Base-by-base conservation (phyloP, 2,888 invertebrate genomes). In the Drosophila kuntzei region DNA sequence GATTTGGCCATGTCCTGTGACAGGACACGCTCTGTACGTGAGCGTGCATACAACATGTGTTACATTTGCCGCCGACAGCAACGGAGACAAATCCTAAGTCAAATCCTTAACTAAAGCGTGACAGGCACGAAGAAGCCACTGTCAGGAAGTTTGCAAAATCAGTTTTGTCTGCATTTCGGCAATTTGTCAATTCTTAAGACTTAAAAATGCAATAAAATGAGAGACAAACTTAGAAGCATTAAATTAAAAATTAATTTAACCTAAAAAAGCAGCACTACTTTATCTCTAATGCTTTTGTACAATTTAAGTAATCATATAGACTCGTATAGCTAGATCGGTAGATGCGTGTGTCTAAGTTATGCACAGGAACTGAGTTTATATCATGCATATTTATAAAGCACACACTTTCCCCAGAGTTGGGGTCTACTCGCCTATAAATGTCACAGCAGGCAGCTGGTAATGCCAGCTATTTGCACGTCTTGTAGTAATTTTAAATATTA, bases 401-500 rank as follows among this genome's bases (percentile, higher is more conserved):
- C 32, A 53, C 47, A 47, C 27, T 14, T 36, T 14, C 16, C 18
- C 22, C 2, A 11, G 7, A 22, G 16, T 11, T 29, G 0, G 12
- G 29, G 5, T 18, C 32, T 16, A 39, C 47, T 65, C 62, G 61
- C 58, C 60, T 59, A 68, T 50, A 71, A 77, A 83, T 87, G 81
- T 75, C 74, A 80, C 54, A 69, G 64, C 49, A 34, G 46, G 57
- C 55, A 50, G 49, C 12, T 53, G 59, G 50, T 55, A 50, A 54
- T 46, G 49, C 34, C 47, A 53, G 79, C 82, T 67, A 81, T 79
- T 87, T 79, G 79, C 83, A 83, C 83, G 87, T 87, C 76, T 85
- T 85, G 86, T 72, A 53, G 67, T 68, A 70, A 81, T 67, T 87
- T 85, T 81, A 85, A 87, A 84, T 84, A 87, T 76, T 87, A 85